These are phyloP conservation scores for Chironomus tentans DNA, from an alignment of 2,888 invertebrate species.

Conservation along the genomic window DNA sequence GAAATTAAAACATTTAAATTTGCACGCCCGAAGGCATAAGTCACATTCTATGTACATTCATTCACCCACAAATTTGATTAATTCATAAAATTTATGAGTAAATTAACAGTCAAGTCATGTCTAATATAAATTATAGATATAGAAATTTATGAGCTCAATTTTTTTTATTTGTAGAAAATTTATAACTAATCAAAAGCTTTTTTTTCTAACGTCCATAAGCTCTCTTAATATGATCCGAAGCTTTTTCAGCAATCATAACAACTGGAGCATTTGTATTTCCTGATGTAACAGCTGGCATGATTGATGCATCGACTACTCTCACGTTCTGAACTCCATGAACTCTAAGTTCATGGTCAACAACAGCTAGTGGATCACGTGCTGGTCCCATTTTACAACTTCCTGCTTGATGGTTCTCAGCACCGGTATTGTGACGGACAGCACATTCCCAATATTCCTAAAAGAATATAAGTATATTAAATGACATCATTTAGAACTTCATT, in stretches of 20 bases:
- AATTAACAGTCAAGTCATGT: too few relatives aligned
- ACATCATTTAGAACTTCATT: too few relatives aligned
- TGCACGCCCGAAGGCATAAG: too few relatives aligned
- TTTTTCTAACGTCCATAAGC: conserved; percentile 36
- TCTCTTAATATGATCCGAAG: conserved; percentile 38
- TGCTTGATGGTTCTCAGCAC: conserved; percentile 74
- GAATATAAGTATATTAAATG: neutral
- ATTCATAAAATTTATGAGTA: too few relatives aligned
- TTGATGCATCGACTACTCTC: conserved; percentile 67
- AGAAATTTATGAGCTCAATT: too few relatives aligned
- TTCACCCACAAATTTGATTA: too few relatives aligned
- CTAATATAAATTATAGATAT: too few relatives aligned
- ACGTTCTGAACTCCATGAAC: conserved; percentile 59
- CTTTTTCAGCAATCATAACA: conserved; percentile 74
- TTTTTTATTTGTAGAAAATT: too few relatives aligned
- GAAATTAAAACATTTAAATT: too few relatives aligned
- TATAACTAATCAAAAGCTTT: too few relatives aligned
- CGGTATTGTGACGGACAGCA: conserved; percentile 58
- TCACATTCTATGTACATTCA: too few relatives aligned
- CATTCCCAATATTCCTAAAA: conserved; percentile 67
- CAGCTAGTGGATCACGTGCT: conserved; percentile 56
- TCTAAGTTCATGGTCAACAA: conserved; percentile 56
- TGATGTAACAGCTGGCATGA: conserved; percentile 68
- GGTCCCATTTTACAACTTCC: conserved; percentile 71
- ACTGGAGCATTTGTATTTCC: conserved; percentile 69